These are phyloP conservation scores for Cotesia typhae DNA, from an alignment of 1,140 invertebrate species.

Conservation along the genomic window DNA sequence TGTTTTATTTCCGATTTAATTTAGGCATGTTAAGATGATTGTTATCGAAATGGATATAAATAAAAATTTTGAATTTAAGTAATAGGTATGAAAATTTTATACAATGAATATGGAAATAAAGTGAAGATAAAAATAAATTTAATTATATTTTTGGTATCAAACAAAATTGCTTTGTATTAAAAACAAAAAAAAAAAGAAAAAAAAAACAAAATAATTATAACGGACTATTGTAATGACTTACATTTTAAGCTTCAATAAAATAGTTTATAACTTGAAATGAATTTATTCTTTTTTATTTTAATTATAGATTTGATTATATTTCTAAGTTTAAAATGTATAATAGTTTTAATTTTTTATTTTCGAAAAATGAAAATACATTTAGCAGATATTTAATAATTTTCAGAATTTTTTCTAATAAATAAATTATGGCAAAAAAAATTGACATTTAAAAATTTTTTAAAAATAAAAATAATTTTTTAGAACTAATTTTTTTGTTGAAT, in stretches of 20 bases:
- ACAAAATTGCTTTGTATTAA: constrained; percentile 19
- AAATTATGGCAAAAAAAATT: too few species aligned
- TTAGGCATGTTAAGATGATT: neutral
- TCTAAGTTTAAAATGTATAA: too few species aligned
- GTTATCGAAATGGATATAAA: neutral
- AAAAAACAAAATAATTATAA: neutral
- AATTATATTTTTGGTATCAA: constrained; percentile 35
- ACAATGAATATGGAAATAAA: neutral
- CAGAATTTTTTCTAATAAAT: too few species aligned
- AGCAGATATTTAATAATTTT: too few species aligned
- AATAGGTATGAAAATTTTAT: neutral
- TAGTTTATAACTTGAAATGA: neutral
- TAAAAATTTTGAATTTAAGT: neutral
- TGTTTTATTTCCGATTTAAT: too few species aligned
- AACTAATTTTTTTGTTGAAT: too few species aligned
- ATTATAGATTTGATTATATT: too few species aligned
- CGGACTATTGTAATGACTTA: neutral
- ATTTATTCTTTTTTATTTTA: too few species aligned
- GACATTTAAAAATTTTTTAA: too few species aligned
- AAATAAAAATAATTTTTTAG: too few species aligned
- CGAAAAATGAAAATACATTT: too few species aligned
- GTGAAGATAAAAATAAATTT: constrained; percentile 24
- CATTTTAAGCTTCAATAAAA: neutral
- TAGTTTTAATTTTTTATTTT: too few species aligned
- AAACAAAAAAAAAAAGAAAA: neutral